A percentile compares a stretch with the other conserved stretches of the same genome.
phyloP scores from a whole-genome alignment of 2,797 vertebrate species.

The Eulemur rubriventer region DNA sequence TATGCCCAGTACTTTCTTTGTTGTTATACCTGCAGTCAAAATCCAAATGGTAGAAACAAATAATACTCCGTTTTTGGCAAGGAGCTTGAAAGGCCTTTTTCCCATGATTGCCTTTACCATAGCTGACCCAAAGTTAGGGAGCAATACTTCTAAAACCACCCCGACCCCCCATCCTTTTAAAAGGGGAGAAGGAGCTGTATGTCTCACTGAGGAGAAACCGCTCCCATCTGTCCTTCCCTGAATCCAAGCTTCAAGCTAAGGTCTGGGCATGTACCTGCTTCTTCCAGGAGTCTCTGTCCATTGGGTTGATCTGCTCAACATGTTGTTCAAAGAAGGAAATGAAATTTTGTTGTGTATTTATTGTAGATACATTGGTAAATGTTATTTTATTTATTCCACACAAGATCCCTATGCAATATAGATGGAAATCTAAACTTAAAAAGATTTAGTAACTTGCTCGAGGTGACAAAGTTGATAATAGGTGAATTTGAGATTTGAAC shows the following conservation, averaged over 20 bases:
- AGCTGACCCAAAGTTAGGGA: background rate
- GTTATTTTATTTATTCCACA: background rate
- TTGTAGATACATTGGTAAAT: background rate
- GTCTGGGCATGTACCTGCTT: background rate
- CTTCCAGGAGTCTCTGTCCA: background rate
- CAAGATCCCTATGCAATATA: background rate
- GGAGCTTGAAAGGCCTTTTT: background rate
- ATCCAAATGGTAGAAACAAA: background rate
- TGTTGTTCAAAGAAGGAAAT: background rate
- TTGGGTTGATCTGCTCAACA: background rate
- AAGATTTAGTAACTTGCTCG: background rate
- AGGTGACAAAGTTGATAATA: background rate
- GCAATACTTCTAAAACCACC: background rate
- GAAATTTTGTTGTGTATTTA: background rate
- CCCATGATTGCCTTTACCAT: background rate
- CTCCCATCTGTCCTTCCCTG: background rate
- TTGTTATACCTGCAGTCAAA: background rate
- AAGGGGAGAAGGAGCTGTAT: background rate
- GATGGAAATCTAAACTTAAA: background rate
- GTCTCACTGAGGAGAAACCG: background rate
- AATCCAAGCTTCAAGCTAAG: background rate
- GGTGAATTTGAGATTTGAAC: background rate
- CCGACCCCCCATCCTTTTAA: background rate
- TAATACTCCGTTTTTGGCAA: background rate
- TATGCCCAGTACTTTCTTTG: background rate